Conservation (phyloP, 2,113 vertebrate species). For the Podarcis cretensis region DNA sequence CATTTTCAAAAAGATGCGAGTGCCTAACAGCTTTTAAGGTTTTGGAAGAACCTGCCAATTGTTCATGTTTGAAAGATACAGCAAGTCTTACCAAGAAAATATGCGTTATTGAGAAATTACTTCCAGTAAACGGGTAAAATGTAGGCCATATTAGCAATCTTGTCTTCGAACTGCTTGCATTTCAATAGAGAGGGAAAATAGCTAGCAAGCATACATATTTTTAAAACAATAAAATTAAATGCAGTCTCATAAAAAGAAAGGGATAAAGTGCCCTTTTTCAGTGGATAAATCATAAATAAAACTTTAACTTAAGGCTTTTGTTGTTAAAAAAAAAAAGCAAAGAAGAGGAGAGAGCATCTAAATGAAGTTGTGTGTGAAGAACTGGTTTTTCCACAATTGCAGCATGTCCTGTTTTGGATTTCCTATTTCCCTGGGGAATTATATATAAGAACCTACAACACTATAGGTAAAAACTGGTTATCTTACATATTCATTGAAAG, state of each 20-base stretch:
- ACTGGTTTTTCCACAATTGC: rapidly evolving
- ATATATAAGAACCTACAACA: not conserved
- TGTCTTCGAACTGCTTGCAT: not conserved
- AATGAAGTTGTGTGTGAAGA: not conserved
- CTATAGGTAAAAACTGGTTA: not conserved
- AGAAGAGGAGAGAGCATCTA: not conserved
- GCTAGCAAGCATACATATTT: not conserved
- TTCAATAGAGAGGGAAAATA: not conserved
- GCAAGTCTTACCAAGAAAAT: slow-evolving; percentile 5
- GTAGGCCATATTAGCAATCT: not conserved
- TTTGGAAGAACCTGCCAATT: not conserved
- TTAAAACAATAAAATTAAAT: not conserved
- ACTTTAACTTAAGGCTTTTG: not conserved
- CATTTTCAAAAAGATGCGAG: slow-evolving; percentile 5
- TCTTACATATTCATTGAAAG: not conserved
- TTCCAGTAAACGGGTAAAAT: slow-evolving; percentile 9
- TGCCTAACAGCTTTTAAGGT: not conserved
- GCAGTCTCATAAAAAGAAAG: not conserved
- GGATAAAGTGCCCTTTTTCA: not conserved
- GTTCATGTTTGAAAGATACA: slow-evolving; percentile 34
- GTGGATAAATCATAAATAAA: not conserved
- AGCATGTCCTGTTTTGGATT: not conserved
- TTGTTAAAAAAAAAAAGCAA: slow-evolving; percentile 1
- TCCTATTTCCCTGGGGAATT: not conserved
- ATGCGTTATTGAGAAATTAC: slow-evolving; percentile 2